Conservation (phyloP, 2,113 vertebrate species). For the Xiphias gladius region DNA sequence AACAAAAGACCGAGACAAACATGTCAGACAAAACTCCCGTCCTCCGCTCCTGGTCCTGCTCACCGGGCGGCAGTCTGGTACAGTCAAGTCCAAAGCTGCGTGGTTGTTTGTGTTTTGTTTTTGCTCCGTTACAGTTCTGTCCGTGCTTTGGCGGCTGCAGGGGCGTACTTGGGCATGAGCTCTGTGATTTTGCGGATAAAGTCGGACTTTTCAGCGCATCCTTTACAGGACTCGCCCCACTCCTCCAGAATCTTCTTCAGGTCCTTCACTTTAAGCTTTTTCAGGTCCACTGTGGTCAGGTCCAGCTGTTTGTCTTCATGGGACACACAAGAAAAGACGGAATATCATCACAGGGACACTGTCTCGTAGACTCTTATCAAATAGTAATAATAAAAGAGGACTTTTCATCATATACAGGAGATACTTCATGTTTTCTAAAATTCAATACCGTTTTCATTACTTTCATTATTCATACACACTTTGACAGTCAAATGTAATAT, state of each 20-base stretch:
- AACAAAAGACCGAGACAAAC: slow-evolving; percentile 9
- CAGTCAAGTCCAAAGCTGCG: slow-evolving; percentile 39
- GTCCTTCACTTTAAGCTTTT: slow-evolving; percentile 96
- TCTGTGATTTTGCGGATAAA: slow-evolving; percentile 97
- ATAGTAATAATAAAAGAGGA: no score
- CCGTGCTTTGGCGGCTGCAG: slow-evolving; percentile 90
- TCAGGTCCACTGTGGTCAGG: slow-evolving; percentile 93
- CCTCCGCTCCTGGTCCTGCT: not conserved
- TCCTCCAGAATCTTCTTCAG: slow-evolving; percentile 98
- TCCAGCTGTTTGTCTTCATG: slow-evolving; percentile 94
- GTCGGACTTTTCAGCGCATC: slow-evolving; percentile 96
- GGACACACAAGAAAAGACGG: not conserved
- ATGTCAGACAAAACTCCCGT: slow-evolving; percentile 16
- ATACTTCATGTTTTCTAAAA: no score
- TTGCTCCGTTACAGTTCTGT: slow-evolving; percentile 89
- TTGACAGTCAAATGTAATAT: no score
- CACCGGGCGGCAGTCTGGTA: slow-evolving; percentile 27
- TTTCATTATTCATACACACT: no score
- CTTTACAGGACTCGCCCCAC: slow-evolving; percentile 97
- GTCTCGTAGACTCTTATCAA: not conserved
- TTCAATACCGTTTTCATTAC: no score
- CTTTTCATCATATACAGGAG: no score
- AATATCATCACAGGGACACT: not conserved
- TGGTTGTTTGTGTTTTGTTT: not conserved
- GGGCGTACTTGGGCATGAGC: slow-evolving; percentile 97